These are phyloP conservation scores for Apodemia mormo DNA, from an alignment of 2,888 invertebrate species.

Conservation along the genomic window DNA sequence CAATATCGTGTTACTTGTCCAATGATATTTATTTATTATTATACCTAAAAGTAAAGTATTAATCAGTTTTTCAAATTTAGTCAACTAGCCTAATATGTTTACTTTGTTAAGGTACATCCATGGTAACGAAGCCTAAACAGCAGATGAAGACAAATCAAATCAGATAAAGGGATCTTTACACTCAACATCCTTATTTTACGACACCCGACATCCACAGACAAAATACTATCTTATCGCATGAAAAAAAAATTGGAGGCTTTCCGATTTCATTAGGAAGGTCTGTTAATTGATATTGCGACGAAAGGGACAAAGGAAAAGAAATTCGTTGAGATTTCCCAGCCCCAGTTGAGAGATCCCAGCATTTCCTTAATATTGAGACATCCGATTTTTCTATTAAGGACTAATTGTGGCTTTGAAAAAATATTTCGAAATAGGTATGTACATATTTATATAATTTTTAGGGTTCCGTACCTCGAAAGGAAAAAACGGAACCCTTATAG, in stretches of 20 bases:
- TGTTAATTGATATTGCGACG: background rate
- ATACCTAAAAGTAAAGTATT: too few species aligned
- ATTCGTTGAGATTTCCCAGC: background rate
- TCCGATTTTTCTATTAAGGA: background rate
- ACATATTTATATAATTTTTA: too few species aligned
- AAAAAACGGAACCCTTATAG: too few species aligned
- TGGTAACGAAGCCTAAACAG: background rate
- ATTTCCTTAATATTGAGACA: background rate
- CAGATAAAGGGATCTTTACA: background rate
- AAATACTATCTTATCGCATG: background rate
- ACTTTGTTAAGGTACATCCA: background rate
- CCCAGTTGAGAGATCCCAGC: background rate
- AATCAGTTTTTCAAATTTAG: too few species aligned
- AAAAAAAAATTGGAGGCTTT: background rate
- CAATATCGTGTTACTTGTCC: too few species aligned
- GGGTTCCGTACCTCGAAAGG: too few species aligned
- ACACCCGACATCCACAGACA: background rate
- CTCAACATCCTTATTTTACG: background rate
- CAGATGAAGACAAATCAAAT: background rate
- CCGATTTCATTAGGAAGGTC: background rate
- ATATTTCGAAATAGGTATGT: background rate
- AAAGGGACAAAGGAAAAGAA: slow-evolving; percentile 1
- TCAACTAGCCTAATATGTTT: too few species aligned
- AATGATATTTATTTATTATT: too few species aligned
- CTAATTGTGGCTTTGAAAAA: background rate